These are phyloP conservation scores for Coelinius sp. DNA, from an alignment of 2,888 invertebrate genomes.

Conservation along the genomic window DNA sequence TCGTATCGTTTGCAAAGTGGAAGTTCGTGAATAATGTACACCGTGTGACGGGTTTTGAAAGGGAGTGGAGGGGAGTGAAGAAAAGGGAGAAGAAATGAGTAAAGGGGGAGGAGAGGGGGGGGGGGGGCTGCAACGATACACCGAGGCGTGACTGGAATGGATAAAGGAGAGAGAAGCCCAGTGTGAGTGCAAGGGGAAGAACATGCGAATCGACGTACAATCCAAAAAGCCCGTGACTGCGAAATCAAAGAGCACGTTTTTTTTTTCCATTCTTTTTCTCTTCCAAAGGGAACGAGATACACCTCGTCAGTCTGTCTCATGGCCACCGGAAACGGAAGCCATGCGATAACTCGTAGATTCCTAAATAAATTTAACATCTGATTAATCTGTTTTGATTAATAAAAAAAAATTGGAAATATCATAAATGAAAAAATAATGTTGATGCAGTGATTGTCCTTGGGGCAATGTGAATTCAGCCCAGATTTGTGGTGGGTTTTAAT, in stretches of 20 bases:
- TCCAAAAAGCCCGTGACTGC: constrained; percentile 30
- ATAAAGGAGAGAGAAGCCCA: constrained; percentile 34
- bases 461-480: background rate
- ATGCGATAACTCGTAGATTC: background rate
- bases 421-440: background rate
- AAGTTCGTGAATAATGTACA: constrained; percentile 47
- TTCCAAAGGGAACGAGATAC: constrained; percentile 9
- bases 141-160: constrained; percentile 45
- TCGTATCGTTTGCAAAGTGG: constrained; percentile 20
- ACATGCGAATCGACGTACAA: constrained; percentile 26
- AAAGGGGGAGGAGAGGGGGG: background rate
- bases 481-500: background rate
- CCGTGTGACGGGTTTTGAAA: constrained; percentile 34
- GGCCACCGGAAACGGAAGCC: constrained; percentile 28
- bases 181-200: constrained; percentile 22
- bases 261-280: background rate
- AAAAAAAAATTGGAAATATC: background rate
- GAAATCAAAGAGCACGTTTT: constrained; percentile 22
- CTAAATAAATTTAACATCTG: background rate
- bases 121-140: constrained; percentile 43
- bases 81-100: background rate
- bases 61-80: background rate
- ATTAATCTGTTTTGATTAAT: background rate
- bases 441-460: background rate
- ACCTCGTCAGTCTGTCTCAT: background rate